phyloP scores from a whole-genome alignment of 1,140 invertebrate genomes.

The Atta cephalotes region DNA sequence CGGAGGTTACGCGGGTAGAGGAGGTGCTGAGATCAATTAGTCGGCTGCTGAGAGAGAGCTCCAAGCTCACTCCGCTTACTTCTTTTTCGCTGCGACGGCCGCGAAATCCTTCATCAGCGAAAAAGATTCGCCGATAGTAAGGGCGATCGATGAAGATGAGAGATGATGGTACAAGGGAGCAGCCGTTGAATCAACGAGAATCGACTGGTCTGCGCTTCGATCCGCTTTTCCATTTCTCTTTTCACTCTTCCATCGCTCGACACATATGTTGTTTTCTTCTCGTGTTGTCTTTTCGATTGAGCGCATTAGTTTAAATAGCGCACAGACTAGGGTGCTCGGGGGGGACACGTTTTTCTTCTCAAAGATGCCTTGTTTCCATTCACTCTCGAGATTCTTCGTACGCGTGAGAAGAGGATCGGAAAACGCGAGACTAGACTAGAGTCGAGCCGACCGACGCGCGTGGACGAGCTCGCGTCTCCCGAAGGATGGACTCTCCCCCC shows the following conservation, averaged over 20 bases:
- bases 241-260: not conserved
- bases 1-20: constrained; percentile 56
- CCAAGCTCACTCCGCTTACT: constrained; percentile 36
- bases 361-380: too few relatives aligned
- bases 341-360: not conserved
- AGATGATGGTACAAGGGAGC: not conserved
- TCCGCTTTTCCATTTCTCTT: not conserved
- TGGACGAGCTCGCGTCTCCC: constrained; percentile 63
- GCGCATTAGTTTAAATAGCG: not conserved
- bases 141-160: not conserved
- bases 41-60: constrained; percentile 65
- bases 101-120: not conserved
- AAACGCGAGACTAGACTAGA: constrained; percentile 68
- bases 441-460: constrained; percentile 55
- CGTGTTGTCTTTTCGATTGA: not conserved
- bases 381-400: constrained; percentile 7
- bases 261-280: not conserved
- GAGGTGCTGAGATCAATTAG: constrained; percentile 72
- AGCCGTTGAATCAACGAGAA: not conserved
- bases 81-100: constrained; percentile 26
- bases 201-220: constrained; percentile 22
- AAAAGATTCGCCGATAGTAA: constrained; percentile 2
- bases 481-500: constrained; percentile 48
- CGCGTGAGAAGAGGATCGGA: constrained; percentile 23
- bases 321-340: not conserved